phyloP scores from a whole-genome alignment of 2,888 invertebrate genomes.

The Apoda limacodes region DNA sequence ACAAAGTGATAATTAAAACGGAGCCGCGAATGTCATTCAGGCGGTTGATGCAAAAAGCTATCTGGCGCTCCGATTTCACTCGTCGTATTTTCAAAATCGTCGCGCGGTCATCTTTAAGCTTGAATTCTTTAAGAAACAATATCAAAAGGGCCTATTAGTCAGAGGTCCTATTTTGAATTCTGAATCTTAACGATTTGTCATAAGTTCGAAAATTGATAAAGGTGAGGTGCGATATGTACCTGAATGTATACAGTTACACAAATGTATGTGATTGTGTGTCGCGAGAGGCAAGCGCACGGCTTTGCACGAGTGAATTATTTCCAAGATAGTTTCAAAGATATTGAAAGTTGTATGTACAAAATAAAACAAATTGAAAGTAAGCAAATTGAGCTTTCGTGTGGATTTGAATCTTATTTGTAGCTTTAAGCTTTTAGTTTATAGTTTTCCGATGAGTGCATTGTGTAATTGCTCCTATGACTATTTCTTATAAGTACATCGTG shows the following conservation, averaged over 20 bases:
- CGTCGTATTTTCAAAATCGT: slow-evolving; percentile 65
- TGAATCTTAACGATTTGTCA: too few relatives aligned
- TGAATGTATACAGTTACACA: too few relatives aligned
- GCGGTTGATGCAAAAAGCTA: slow-evolving; percentile 49
- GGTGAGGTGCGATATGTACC: too few relatives aligned
- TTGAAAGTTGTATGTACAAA: slow-evolving; percentile 41
- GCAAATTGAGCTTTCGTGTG: slow-evolving; percentile 50
- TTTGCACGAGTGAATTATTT: slow-evolving; percentile 46
- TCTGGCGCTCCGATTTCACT: slow-evolving; percentile 51
- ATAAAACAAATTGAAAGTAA: slow-evolving; percentile 53
- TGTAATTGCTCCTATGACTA: too few relatives aligned
- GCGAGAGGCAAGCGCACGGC: slow-evolving; percentile 21
- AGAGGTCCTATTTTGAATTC: too few relatives aligned
- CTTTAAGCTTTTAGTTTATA: too few relatives aligned
- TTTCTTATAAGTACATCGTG: too few relatives aligned
- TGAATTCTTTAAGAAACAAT: slow-evolving; percentile 30
- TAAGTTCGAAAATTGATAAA: too few relatives aligned
- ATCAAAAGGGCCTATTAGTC: slow-evolving; percentile 18
- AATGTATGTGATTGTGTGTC: too few relatives aligned
- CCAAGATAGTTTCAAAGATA: slow-evolving; percentile 56
- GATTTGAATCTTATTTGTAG: slow-evolving; percentile 32
- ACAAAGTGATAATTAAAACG: slow-evolving; percentile 52
- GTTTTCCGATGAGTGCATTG: too few relatives aligned
- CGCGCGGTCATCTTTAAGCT: slow-evolving; percentile 43
- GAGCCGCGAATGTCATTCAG: slow-evolving; percentile 43